Evolutionary conservation across 92 coral and sea anemone species (phyloP).

Genomic region (Zoanthus gigantus): DNA sequence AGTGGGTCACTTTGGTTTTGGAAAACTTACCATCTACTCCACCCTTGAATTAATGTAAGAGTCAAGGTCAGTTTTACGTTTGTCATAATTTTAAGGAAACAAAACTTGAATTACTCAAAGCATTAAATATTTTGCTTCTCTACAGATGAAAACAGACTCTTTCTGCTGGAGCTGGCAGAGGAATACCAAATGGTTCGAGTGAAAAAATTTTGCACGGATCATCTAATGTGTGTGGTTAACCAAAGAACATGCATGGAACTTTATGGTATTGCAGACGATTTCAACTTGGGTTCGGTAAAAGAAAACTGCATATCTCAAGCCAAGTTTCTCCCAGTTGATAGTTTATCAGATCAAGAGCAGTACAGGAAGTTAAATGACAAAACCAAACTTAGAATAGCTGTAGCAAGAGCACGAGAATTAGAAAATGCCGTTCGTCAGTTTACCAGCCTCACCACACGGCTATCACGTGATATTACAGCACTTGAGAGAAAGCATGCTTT

Average conservation of each 20-base stretch:
- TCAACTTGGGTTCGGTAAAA: conserved; percentile 62
- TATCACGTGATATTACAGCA: conserved; percentile 49
- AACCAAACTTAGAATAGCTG: conserved; percentile 66
- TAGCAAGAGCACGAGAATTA: conserved; percentile 68
- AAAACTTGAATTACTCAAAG: not conserved
- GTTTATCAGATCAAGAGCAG: conserved; percentile 60
- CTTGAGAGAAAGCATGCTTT: conserved; percentile 27
- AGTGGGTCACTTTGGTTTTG: no score
- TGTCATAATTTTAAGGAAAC: not conserved
- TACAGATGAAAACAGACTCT: conserved; percentile 62
- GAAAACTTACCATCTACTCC: no score
- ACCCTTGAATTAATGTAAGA: no score
- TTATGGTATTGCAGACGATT: conserved; percentile 73
- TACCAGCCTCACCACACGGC: conserved; percentile 66
- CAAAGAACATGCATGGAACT: conserved; percentile 69
- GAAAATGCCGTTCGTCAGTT: conserved; percentile 75
- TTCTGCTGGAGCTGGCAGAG: conserved; percentile 80
- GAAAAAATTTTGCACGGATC: conserved; percentile 69
- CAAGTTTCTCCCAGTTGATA: conserved; percentile 53
- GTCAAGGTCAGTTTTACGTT: no score
- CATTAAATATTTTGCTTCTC: not conserved
- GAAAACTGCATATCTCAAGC: conserved; percentile 66
- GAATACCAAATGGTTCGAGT: conserved; percentile 84
- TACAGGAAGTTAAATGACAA: conserved; percentile 66
- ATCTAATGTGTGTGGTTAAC: conserved; percentile 67